Base-by-base conservation (phyloP, 2,888 invertebrate species). In the Dryobota labecula region DNA sequence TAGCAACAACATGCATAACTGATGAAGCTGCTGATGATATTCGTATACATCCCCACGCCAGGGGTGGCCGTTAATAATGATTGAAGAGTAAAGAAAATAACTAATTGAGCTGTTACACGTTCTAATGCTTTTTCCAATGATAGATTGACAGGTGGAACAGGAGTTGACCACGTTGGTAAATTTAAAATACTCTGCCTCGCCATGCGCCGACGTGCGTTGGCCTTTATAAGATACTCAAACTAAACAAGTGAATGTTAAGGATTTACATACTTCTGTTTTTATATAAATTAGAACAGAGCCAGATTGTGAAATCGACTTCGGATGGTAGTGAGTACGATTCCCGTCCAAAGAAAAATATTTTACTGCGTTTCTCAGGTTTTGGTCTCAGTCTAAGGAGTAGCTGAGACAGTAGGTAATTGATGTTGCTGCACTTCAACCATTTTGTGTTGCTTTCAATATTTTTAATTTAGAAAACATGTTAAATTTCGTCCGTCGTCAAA, bases 241-340 rank as follows among this genome's bases (percentile, higher is more conserved):
- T 13, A n/a, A n/a, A 64, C 36, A n/a, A 67, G 7, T 18, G 5
- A 47, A 36, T 18, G 8, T 13, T 38, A 8, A 9, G 15, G n/a
- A 27, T 33, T 33, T 33, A 33, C 13, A n/a, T 27, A n/a, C 4
- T 27, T 11, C 27, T 64, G 64, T 67, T 67, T 67, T 27, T 47
- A 33, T 45, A 27, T 41, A 27, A 20, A 60, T 27, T 8, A 15
- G n/a, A 41, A 15, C 5, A 41, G 5, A 41, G 41, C 41, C 41
- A 41, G 41, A 41, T 41, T 41, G 15, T 7, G 2, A 15, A 15
- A 27, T 27, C 49, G 15, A 7, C 15, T 1, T 49, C 13, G 24
- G 24, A 49, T 13, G 36, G 24, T 68, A 51, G 69, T 24, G 15
- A 18, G 49, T 68, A 69, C 69, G 20, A 41, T 24, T 68, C 49